Evolutionary conservation across 2,888 invertebrate species (phyloP), one percentile per base, ranked within the genome.

Genomic region (Phyllotreta cruciferae): DNA sequence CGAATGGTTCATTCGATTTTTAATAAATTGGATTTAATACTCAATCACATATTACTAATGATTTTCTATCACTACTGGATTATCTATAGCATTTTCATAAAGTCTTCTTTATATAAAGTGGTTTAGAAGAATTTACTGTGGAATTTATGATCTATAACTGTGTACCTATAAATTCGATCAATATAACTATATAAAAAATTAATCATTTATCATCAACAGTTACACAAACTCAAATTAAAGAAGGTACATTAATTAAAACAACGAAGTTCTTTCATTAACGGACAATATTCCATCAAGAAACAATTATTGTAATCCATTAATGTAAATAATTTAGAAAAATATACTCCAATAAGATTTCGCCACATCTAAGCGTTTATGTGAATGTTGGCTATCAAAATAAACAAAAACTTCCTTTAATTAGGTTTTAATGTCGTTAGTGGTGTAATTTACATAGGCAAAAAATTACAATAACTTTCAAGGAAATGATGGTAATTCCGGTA

Each of bases 1-100:
- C 47, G 54, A 52, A 54, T 39, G 14, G 57, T 39, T 57, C 35
- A 44, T 57, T 62, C 37, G 39, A 62, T 57, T 45, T 45, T 57
- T 52, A 52, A 56, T 56, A 53, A 60, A 60, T 62, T 62, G 62
- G 45, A 56, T 36, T 56, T 9, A 41, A 55, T 45, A 24, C 41
- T 42, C 44, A 13, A 50, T 62, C 35, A 35, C 53, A 10, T 35
- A 47, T 24, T 24, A 24, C 24, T 24, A 24, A 24, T 24, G 24
- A 24, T 24, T 24, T 24, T 24, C 24, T 4, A 24, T 24, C 24
- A 24, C 24, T 24, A 24, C 24, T 3, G 24, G 24, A 24, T 24
- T 24, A 24, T 3, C n/a, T 24, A 24, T 24, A 24, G 2, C 24
- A 24, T 24, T 24, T 1, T 24, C 24, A 4, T 24, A 24, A 24